A percentile compares a stretch with the other conserved stretches of the same genome.
These are phyloP conservation scores for Parasteatoda tepidariorum DNA, from an alignment of 1,140 invertebrate species.

Conservation along the genomic window DNA sequence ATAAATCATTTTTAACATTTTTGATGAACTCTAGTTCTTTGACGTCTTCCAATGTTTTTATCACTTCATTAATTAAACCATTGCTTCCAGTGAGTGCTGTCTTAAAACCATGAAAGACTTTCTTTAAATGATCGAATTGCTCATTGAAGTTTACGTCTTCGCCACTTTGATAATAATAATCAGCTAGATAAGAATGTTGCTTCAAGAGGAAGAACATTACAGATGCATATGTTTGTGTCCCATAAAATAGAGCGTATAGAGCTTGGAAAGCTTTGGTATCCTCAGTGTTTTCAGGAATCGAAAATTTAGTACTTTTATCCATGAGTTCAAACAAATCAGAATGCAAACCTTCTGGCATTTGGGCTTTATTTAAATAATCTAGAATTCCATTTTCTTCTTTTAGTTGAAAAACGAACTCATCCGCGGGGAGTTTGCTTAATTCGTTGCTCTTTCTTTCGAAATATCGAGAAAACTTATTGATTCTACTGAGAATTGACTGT, in stretches of 20 bases:
- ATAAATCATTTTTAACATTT: neutral
- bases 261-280: neutral
- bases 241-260: neutral
- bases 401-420: neutral
- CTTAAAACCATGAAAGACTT: slow-evolving; percentile 3
- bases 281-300: neutral
- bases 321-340: no score
- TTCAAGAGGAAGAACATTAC: neutral
- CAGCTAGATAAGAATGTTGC: neutral
- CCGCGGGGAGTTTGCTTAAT: neutral
- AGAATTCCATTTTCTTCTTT: slow-evolving; percentile 1
- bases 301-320: neutral
- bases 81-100: neutral
- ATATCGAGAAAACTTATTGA: neutral
- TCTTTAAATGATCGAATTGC: neutral
- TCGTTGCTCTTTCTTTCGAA: neutral
- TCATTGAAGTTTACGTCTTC: neutral
- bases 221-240: neutral
- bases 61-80: slow-evolving; percentile 3
- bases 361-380: neutral
- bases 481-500: neutral
- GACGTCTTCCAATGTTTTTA: neutral
- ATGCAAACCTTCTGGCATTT: slow-evolving; percentile 1
- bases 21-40: neutral
- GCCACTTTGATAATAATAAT: slow-evolving; percentile 2